A percentile compares a stretch with the other conserved stretches of the same genome.
Conservation (phyloP, 2,888 invertebrate genomes). For the Eumerus sabulonum region DNA sequence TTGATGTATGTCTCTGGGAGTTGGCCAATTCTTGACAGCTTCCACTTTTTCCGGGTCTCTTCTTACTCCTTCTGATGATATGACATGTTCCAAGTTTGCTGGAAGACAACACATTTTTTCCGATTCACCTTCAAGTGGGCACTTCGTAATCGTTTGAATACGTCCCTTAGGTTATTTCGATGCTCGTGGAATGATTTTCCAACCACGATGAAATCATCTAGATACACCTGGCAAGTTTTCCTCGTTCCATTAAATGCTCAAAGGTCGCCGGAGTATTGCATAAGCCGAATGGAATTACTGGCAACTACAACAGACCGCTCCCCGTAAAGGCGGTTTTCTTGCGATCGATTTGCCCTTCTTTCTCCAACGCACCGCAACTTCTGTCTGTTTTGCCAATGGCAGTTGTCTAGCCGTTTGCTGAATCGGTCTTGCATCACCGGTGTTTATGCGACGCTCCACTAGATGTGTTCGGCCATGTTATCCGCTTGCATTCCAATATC, state of each 20-base stretch:
- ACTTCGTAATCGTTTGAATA: not conserved
- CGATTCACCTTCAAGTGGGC: not conserved
- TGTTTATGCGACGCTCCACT: not conserved
- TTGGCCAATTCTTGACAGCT: slow-evolving; percentile 3
- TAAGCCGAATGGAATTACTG: slow-evolving; percentile 1
- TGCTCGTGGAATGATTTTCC: not conserved
- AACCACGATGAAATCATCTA: not conserved
- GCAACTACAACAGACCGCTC: not conserved
- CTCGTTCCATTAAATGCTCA: not conserved
- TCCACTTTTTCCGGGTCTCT: not conserved
- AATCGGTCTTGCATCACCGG: not conserved
- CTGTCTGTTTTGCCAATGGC: no score
- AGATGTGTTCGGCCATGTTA: not conserved
- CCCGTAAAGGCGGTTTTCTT: not conserved
- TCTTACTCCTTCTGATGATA: not conserved
- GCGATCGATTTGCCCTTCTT: not conserved
- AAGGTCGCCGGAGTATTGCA: slow-evolving; percentile 5
- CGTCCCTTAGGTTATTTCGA: not conserved
- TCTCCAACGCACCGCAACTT: not conserved
- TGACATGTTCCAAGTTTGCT: not conserved
- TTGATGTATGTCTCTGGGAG: slow-evolving; percentile 1
- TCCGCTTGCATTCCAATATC: not conserved
- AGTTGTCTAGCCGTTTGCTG: not conserved
- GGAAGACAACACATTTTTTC: not conserved
- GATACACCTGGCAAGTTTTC: slow-evolving; percentile 6